Evolutionary conservation across 2,113 vertebrate genomes (phyloP).

Genomic region (Fulmarus glacialis): DNA sequence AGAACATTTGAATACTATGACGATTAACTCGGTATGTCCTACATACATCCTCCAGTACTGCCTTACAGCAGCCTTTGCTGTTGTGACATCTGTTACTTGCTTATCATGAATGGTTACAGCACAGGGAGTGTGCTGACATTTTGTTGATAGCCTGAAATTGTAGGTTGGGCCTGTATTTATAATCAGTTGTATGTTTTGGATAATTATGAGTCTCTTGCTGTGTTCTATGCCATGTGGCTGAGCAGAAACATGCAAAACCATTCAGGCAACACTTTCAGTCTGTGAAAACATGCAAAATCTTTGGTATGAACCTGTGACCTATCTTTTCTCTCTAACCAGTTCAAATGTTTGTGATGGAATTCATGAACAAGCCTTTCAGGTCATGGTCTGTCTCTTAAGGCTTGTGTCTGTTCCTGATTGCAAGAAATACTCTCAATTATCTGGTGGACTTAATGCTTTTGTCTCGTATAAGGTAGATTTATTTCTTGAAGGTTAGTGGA

Average conservation of each 20-base stretch:
- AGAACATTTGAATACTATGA: neutral
- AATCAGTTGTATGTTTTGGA: neutral
- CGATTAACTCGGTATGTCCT: neutral
- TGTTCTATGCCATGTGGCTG: neutral
- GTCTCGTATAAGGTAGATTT: fast-evolving
- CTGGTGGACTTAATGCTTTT: neutral
- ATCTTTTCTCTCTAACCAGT: neutral
- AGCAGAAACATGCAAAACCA: neutral
- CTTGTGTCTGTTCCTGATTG: neutral
- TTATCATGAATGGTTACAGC: neutral
- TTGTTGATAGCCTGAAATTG: neutral
- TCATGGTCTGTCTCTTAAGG: fast-evolving
- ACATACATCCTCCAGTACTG: neutral
- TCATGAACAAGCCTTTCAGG: fast-evolving
- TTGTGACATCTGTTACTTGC: neutral
- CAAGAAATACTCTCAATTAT: neutral
- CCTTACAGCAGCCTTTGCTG: neutral
- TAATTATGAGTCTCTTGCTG: neutral
- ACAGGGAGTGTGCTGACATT: fast-evolving
- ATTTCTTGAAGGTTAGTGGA: neutral
- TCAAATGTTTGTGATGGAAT: neutral
- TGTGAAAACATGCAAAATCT: neutral
- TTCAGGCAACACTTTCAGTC: neutral
- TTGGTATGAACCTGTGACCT: neutral
- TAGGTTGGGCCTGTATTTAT: neutral